Evolutionary conservation across 2,113 vertebrate genomes (phyloP).

Genomic region (sheep (Ovis aries)): DNA sequence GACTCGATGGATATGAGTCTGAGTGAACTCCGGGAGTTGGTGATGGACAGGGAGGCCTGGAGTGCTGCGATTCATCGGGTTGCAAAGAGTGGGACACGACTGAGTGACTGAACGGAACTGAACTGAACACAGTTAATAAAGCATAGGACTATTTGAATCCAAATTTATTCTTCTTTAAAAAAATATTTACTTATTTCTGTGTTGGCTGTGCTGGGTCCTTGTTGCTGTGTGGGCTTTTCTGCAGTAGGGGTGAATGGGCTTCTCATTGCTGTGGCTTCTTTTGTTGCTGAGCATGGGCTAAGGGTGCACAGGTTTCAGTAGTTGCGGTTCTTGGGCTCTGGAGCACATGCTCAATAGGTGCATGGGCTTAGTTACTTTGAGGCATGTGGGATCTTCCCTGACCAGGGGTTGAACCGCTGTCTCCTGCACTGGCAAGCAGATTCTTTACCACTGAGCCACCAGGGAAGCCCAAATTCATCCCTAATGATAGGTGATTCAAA

Average conservation of each 20-base stretch:
- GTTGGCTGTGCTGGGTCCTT: neutral
- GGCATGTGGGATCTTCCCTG: neutral
- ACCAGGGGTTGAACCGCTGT: neutral
- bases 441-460: neutral
- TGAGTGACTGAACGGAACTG: too few relatives aligned
- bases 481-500: neutral
- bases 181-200: neutral
- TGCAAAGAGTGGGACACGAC: too few relatives aligned
- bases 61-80: too few relatives aligned
- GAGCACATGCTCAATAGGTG: neutral
- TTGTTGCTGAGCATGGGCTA: neutral
- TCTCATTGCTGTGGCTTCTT: neutral
- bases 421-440: neutral
- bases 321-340: neutral
- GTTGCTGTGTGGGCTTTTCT: neutral
- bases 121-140: neutral
- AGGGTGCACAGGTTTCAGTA: neutral
- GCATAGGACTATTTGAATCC: neutral
- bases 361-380: neutral
- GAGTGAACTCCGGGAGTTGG: too few relatives aligned
- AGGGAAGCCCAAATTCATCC: neutral
- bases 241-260: neutral
- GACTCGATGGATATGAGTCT: too few relatives aligned
- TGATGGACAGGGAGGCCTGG: too few relatives aligned
- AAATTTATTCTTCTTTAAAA: neutral